A percentile compares a stretch with the other conserved stretches of the same genome.
Evolutionary conservation across 2,797 vertebrate species (phyloP).

Genomic region (Labeo calbasu): DNA sequence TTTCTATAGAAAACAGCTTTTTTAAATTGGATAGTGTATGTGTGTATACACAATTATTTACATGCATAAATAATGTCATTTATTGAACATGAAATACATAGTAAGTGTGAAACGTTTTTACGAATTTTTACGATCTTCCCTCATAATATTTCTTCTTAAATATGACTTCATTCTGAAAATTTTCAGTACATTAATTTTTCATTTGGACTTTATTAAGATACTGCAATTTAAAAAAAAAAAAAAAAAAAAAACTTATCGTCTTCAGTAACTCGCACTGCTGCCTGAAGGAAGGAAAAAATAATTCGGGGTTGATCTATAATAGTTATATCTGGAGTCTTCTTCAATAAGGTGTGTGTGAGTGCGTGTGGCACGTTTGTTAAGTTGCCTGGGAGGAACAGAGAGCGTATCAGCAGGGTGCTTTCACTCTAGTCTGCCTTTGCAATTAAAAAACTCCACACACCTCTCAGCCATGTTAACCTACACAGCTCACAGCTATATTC

Average conservation of each 20-base stretch:
- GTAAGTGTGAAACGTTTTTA: not conserved
- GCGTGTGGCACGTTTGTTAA: slow-evolving; percentile 18
- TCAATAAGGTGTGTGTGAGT: not conserved
- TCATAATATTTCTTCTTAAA: not conserved
- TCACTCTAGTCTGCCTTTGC: slow-evolving; percentile 47
- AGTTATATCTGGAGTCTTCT: slow-evolving; percentile 24
- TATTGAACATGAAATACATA: not conserved
- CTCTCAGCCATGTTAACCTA: slow-evolving; percentile 52
- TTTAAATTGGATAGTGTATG: not conserved
- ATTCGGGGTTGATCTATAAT: slow-evolving; percentile 21
- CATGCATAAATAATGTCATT: not conserved
- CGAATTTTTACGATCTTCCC: not conserved
- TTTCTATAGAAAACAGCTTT: not conserved
- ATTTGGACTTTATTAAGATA: not conserved
- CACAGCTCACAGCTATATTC: slow-evolving; percentile 58
- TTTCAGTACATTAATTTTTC: not conserved
- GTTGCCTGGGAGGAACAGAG: slow-evolving; percentile 36
- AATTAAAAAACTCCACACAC: slow-evolving; percentile 67
- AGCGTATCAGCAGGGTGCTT: slow-evolving; percentile 9
- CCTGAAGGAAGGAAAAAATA: slow-evolving; percentile 13
- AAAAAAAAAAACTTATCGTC: not conserved
- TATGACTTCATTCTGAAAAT: not conserved
- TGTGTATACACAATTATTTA: not conserved
- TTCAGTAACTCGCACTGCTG: not conserved
- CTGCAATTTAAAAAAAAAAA: not conserved